Base-by-base conservation (phyloP, 2,113 vertebrate species). In the Chloebia gouldiae region DNA sequence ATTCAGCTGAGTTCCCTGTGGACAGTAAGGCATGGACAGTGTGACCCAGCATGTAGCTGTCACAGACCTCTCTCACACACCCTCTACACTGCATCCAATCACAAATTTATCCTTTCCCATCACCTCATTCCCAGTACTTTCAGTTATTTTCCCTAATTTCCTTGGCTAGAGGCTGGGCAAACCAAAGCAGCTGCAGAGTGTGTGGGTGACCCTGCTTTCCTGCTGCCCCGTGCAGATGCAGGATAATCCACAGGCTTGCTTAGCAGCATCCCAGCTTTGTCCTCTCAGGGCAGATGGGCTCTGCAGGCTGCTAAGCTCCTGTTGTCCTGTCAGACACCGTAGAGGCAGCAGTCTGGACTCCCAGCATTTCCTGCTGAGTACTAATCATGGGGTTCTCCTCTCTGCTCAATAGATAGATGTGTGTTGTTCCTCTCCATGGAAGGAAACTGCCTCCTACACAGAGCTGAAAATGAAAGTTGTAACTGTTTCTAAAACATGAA, bases 391-490 rank as follows among this genome's bases (percentile, higher is more conserved):
- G 3, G 44, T 68, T 85, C 59, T 96, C 70, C 83, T 54, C 60
- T 53, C 94, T 78, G 59, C 59, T 77, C 64, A 86, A 77, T 80
- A 73, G 31, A 77, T 80, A 73, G 31, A 15, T n/a, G 20, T 78
- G 25, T 78, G 63, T 70, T 82, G 28, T 39, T 90, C 70, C 35
- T 87, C 77, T 94, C 61, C 27, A 25, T 54, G 44, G 76, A 66
- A 88, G 54, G 70, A 84, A 94, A 69, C 82, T 73, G 82, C 87
- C 90, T 97, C 97, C 96, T 66, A 94, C 39, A 1, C 82, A 84
- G 44, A 96, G 76, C 83, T 86, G 93, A 96, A 97, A 95, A 69
- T 79, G 69, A 91, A 95, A 94, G 42, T 40, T 81, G 49, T 86
- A 57, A 72, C 44, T 17, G 6, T 76, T 88, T 96, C 88, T 91